These are phyloP conservation scores for Anas platyrhynchos DNA, from an alignment of 2,113 vertebrate genomes.

Conservation along the genomic window DNA sequence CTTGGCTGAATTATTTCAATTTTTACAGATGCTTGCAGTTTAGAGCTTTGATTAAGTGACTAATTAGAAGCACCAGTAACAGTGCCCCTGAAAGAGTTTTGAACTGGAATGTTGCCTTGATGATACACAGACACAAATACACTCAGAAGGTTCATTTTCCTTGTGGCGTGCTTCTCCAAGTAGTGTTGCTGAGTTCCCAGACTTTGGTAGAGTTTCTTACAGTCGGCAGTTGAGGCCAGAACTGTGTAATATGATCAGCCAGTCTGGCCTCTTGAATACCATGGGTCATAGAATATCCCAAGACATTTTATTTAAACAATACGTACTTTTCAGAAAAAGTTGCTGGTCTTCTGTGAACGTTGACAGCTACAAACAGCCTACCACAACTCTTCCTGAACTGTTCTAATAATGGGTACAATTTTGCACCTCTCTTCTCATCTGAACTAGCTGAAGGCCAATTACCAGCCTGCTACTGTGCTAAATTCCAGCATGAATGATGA, in stretches of 20 bases:
- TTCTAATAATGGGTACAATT: not conserved
- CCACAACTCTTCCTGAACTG: not conserved
- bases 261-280: not conserved
- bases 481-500: not conserved
- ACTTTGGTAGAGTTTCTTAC: not conserved
- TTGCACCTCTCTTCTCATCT: not conserved
- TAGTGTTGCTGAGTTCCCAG: not conserved
- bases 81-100: not conserved
- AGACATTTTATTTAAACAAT: not conserved
- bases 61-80: not conserved
- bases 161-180: not conserved
- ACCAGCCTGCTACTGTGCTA: not conserved
- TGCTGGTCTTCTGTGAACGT: not conserved
- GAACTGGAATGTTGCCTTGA: not conserved
- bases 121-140: not conserved
- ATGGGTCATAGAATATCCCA: not conserved
- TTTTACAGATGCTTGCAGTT: slow-evolving; percentile 14
- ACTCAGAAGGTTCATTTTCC: not conserved
- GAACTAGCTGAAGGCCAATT: not conserved
- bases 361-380: not conserved
- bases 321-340: not conserved
- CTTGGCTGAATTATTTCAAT: slow-evolving; percentile 10
- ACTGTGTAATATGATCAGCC: not conserved
- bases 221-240: not conserved
- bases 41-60: not conserved